Conservation (phyloP, 1,140 invertebrate genomes). For the Agrilus planipennis region DNA sequence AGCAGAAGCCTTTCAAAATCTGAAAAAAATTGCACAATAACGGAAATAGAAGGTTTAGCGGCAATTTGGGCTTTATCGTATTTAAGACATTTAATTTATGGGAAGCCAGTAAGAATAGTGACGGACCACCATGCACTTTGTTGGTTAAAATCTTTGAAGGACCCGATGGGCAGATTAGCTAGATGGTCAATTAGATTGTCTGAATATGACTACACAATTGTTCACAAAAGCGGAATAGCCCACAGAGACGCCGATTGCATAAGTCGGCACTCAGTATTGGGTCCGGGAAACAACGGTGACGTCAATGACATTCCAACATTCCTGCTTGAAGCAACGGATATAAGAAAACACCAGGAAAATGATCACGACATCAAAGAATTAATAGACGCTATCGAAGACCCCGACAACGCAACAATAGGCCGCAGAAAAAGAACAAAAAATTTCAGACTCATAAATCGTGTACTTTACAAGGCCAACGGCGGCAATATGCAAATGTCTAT, state of each 20-base stretch:
- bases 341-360: too few relatives aligned
- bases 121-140: slow-evolving; percentile 34
- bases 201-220: slow-evolving; percentile 17
- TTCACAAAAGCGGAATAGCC: slow-evolving; percentile 17
- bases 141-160: slow-evolving; percentile 37
- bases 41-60: slow-evolving; percentile 34
- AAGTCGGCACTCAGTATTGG: slow-evolving; percentile 14
- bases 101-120: slow-evolving; percentile 13
- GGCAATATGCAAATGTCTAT: slow-evolving; percentile 13
- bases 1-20: slow-evolving; percentile 24
- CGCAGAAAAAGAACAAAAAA: too few relatives aligned
- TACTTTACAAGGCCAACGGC: too few relatives aligned
- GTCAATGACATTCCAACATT: slow-evolving; percentile 4
- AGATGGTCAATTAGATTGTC: slow-evolving; percentile 24
- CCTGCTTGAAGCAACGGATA: too few relatives aligned
- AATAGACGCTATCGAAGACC: too few relatives aligned
- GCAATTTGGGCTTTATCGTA: slow-evolving; percentile 30
- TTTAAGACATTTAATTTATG: slow-evolving; percentile 12
- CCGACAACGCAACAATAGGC: too few relatives aligned
- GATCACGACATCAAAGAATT: too few relatives aligned
- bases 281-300: not conserved
- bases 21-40: slow-evolving; percentile 33
- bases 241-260: slow-evolving; percentile 25
- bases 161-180: slow-evolving; percentile 22
- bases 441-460: too few relatives aligned